Conservation (phyloP, 2,797 vertebrate genomes). For the Gallinago nigripennis region DNA sequence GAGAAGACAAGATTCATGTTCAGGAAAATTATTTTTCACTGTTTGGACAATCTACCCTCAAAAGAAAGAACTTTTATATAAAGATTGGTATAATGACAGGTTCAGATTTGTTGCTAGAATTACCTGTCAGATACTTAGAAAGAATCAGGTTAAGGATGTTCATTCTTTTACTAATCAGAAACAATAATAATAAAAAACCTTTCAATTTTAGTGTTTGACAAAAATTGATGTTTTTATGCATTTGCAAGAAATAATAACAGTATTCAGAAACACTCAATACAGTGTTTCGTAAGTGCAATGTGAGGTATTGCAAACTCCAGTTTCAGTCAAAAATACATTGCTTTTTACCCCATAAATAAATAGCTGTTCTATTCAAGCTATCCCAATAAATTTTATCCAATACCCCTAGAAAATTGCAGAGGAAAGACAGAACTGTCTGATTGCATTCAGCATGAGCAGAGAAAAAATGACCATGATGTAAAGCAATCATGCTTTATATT, state of each 20-base stretch:
- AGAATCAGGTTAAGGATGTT: background rate
- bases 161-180: constrained; percentile 21
- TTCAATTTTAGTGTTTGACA: background rate
- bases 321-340: constrained; percentile 6
- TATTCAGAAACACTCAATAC: background rate
- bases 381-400: background rate
- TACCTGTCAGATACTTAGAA: constrained; percentile 6
- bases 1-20: background rate
- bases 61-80: constrained; percentile 16
- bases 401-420: background rate
- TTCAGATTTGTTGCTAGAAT: constrained; percentile 25
- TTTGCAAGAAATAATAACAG: constrained; percentile 31
- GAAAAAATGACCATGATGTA: background rate
- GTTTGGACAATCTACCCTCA: constrained; percentile 9
- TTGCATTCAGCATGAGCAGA: background rate
- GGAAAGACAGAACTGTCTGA: background rate
- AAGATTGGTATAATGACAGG: background rate
- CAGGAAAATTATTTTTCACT: background rate
- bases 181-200: background rate
- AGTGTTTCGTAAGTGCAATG: background rate
- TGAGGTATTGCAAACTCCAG: background rate
- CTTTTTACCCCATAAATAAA: constrained; percentile 2
- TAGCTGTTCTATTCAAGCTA: background rate
- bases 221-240: background rate
- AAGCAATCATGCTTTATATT: background rate